These are phyloP conservation scores for Sturnus vulgaris DNA, from an alignment of 2,113 vertebrate genomes.

Conservation along the genomic window DNA sequence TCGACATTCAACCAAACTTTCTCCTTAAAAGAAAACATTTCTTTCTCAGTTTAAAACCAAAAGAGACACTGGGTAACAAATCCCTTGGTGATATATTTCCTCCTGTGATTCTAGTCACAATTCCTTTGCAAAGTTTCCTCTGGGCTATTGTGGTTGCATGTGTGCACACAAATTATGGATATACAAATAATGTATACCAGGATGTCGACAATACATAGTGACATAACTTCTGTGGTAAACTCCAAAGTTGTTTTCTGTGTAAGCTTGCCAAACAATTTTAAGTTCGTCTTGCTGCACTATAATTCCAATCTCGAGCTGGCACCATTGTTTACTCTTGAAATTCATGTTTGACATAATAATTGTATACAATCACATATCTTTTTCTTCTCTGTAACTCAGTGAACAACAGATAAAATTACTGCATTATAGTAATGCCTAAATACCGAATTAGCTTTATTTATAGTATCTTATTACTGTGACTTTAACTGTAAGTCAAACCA, in stretches of 20 bases:
- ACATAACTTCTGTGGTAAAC: not conserved
- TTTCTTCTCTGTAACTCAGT: not conserved
- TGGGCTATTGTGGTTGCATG: not conserved
- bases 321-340: not conserved
- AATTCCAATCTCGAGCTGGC: not conserved
- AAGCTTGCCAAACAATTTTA: not conserved
- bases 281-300: not conserved
- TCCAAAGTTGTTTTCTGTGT: not conserved
- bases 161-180: not conserved
- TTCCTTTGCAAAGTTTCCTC: not conserved
- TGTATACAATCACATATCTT: not conserved
- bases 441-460: not conserved
- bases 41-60: not conserved
- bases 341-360: not conserved
- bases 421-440: not conserved
- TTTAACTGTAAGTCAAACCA: not conserved
- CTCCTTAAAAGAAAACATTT: conserved; percentile 78
- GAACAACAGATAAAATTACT: not conserved
- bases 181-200: not conserved
- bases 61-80: not conserved
- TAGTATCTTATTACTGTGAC: not conserved
- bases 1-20: conserved; percentile 98
- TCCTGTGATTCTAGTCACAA: not conserved
- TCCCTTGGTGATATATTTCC: not conserved
- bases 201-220: not conserved